Conservation (phyloP, 1,140 invertebrate genomes). For the Achroia grisella region DNA sequence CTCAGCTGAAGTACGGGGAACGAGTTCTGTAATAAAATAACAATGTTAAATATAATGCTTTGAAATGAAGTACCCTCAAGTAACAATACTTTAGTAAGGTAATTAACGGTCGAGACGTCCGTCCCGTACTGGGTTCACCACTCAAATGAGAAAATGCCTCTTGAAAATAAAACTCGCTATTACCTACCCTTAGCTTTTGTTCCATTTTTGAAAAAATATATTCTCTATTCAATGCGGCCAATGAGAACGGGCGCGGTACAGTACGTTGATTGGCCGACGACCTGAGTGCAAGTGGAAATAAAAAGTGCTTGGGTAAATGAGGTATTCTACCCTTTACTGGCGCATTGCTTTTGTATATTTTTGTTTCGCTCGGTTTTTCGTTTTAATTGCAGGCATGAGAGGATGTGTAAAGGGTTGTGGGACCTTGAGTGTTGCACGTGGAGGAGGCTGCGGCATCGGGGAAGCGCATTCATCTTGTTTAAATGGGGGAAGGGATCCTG, state of each 20-base stretch:
- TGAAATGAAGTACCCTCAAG: conserved; percentile 38
- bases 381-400: conserved; percentile 70
- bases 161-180: conserved; percentile 71
- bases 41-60: conserved; percentile 66
- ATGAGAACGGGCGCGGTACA: conserved; percentile 55
- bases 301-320: conserved; percentile 68
- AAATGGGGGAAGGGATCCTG: conserved; percentile 52
- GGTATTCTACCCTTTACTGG: conserved; percentile 47
- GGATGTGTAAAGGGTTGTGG: conserved; percentile 64
- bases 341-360: conserved; percentile 25
- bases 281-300: conserved; percentile 67
- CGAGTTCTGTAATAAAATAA: conserved; percentile 58
- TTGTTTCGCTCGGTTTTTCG: conserved; percentile 57
- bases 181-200: conserved; percentile 69
- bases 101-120: conserved; percentile 60
- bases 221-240: conserved; percentile 69
- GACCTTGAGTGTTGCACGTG: conserved; percentile 69
- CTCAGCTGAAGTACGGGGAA: conserved; percentile 29
- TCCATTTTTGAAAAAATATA: conserved; percentile 56
- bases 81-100: conserved; percentile 57
- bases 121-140: conserved; percentile 41
- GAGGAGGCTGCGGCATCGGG: conserved; percentile 35
- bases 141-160: conserved; percentile 62
- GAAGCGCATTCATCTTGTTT: conserved; percentile 61
- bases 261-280: conserved; percentile 71